These are phyloP conservation scores for Ferdinandea cuprea DNA, from an alignment of 2,888 invertebrate species.

Conservation along the genomic window DNA sequence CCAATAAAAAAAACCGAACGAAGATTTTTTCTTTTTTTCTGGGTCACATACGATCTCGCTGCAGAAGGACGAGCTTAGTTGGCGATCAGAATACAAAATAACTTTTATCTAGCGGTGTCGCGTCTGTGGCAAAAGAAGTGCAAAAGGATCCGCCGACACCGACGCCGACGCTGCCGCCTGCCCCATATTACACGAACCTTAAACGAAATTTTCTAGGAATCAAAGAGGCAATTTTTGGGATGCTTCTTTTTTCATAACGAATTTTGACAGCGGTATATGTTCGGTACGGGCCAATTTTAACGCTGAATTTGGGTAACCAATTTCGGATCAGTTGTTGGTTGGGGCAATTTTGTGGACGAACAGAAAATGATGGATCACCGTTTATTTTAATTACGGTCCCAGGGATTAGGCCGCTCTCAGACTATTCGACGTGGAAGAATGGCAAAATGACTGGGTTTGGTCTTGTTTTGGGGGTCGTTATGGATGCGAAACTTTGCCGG, in stretches of 20 bases:
- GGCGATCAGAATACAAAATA: conserved; percentile 65
- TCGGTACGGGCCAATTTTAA: conserved; percentile 30
- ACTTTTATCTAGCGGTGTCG: conserved; percentile 56
- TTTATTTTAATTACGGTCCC: conserved; percentile 71
- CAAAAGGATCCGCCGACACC: too few relatives aligned
- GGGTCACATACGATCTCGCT: conserved; percentile 49
- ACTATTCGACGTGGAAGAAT: conserved; percentile 39
- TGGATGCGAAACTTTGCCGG: conserved; percentile 44
- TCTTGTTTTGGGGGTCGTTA: conserved; percentile 20
- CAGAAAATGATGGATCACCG: conserved; percentile 67
- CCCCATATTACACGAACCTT: conserved; percentile 4
- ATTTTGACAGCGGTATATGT: conserved; percentile 55
- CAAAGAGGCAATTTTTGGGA: conserved; percentile 24
- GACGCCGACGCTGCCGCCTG: too few relatives aligned
- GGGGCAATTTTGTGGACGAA: conserved; percentile 43
- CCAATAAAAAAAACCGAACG: conserved; percentile 18
- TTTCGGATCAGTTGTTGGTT: conserved; percentile 40
- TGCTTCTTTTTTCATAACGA: conserved; percentile 50
- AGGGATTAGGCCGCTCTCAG: conserved; percentile 47
- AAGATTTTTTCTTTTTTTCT: conserved; percentile 45
- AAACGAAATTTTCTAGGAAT: conserved; percentile 68
- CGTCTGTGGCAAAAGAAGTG: background rate
- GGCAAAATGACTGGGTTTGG: conserved; percentile 17
- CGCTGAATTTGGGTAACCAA: conserved; percentile 29
- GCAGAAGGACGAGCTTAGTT: conserved; percentile 34